A percentile compares a stretch with the other conserved stretches of the same genome.
These are phyloP conservation scores for Valencia hispanica DNA, from an alignment of 2,797 vertebrate genomes.

Conservation along the genomic window DNA sequence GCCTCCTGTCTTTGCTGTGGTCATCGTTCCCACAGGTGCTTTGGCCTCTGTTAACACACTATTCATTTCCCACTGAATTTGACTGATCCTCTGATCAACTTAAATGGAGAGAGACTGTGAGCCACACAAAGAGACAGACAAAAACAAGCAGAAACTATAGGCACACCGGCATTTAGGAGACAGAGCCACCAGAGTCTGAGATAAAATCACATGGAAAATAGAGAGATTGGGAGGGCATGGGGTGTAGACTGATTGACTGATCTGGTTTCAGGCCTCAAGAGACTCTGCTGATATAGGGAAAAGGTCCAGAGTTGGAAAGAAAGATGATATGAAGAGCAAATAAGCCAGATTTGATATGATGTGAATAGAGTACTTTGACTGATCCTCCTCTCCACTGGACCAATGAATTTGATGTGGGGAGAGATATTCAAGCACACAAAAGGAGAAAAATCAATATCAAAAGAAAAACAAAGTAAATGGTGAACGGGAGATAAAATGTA, in stretches of 20 bases:
- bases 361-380: conserved; percentile 54
- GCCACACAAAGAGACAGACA: conserved; percentile 35
- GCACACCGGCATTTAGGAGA: conserved; percentile 23
- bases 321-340: conserved; percentile 42
- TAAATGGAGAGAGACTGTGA: conserved; percentile 29
- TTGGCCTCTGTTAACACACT: conserved; percentile 47
- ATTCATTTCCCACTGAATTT: conserved; percentile 54
- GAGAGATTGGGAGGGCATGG: conserved; percentile 32
- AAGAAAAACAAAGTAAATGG: neutral
- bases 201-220: conserved; percentile 48
- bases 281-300: conserved; percentile 38
- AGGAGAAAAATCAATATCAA: conserved; percentile 23
- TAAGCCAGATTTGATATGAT: conserved; percentile 46
- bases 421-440: conserved; percentile 32
- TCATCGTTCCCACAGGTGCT: conserved; percentile 26
- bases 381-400: conserved; percentile 47
- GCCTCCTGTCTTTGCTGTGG: conserved; percentile 23
- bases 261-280: conserved; percentile 54
- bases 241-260: conserved; percentile 52
- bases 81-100: conserved; percentile 50
- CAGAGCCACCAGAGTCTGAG: conserved; percentile 30
- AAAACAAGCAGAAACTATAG: conserved; percentile 19
- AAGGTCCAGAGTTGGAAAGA: conserved; percentile 31
- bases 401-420: conserved; percentile 29
- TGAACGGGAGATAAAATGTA: conserved; percentile 4